These are phyloP conservation scores for Mormyrops attenuatus DNA, from an alignment of 2,797 vertebrate species.

Conservation along the genomic window DNA sequence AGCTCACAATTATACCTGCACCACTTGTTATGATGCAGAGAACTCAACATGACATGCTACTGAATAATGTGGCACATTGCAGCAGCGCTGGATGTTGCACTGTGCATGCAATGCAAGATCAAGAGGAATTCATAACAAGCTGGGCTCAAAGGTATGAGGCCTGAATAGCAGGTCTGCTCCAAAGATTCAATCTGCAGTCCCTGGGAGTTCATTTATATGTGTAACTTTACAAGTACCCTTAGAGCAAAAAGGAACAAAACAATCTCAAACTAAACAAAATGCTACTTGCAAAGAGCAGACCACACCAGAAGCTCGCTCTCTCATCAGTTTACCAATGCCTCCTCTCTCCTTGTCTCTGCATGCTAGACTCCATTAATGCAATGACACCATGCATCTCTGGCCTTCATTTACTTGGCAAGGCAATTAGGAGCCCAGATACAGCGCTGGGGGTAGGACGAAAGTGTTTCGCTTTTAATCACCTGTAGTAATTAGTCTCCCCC, in stretches of 20 bases:
- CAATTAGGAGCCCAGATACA: slow-evolving; percentile 30
- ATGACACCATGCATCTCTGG: slow-evolving; percentile 47
- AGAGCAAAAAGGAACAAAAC: slow-evolving; percentile 26
- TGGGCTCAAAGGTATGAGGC: not conserved
- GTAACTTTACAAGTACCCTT: slow-evolving; percentile 61
- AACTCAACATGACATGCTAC: not conserved
- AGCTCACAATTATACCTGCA: not conserved
- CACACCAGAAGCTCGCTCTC: slow-evolving; percentile 55
- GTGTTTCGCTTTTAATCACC: slow-evolving; percentile 59
- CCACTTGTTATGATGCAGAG: not conserved
- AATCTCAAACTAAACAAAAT: slow-evolving; percentile 39
- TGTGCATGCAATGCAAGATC: not conserved
- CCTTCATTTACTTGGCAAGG: slow-evolving; percentile 57
- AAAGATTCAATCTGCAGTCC: slow-evolving; percentile 48
- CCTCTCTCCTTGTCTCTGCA: slow-evolving; percentile 50
- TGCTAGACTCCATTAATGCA: slow-evolving; percentile 47
- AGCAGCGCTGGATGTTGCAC: not conserved
- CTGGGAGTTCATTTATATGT: slow-evolving; percentile 58
- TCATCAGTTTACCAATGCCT: slow-evolving; percentile 48
- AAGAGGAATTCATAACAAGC: not conserved
- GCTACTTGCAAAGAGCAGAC: slow-evolving; percentile 47
- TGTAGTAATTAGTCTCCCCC: slow-evolving; percentile 51
- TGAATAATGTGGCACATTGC: not conserved
- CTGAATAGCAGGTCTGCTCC: slow-evolving; percentile 26
- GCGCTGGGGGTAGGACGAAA: slow-evolving; percentile 43